Percentiles rank a stretch among this genome's conserved stretches.
phyloP scores from a whole-genome alignment of 1,140 invertebrate species.

The Idris sp. region DNA sequence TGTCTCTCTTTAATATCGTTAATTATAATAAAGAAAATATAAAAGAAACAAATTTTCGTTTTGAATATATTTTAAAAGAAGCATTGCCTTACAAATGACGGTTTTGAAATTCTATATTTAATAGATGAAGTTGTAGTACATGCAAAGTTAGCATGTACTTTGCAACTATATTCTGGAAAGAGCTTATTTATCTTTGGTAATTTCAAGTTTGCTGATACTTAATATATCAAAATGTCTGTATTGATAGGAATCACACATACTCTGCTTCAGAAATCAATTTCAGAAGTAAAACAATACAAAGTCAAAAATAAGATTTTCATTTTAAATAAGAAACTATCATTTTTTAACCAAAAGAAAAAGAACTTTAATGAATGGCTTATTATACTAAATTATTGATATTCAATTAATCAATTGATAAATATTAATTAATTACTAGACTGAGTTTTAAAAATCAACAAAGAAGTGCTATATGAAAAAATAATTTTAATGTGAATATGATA shows the following conservation, averaged over 20 bases:
- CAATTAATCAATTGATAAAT: background rate
- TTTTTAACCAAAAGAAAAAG: too few species aligned
- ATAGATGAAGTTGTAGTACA: background rate
- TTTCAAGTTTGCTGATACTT: background rate
- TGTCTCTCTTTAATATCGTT: too few species aligned
- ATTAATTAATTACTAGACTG: background rate
- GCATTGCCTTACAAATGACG: background rate
- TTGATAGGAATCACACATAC: too few species aligned
- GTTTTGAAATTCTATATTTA: background rate
- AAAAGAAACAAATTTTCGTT: background rate
- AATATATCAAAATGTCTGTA: too few species aligned
- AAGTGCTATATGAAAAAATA: background rate
- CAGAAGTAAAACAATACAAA: too few species aligned
- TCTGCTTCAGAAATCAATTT: too few species aligned
- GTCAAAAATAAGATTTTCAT: too few species aligned
- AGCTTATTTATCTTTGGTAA: slow-evolving; percentile 2
- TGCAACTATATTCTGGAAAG: background rate
- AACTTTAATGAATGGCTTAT: too few species aligned
- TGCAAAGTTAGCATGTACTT: background rate
- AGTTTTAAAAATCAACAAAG: background rate
- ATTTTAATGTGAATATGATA: too few species aligned
- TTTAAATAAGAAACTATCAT: too few species aligned
- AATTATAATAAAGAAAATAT: background rate
- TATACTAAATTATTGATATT: slow-evolving; percentile 4
- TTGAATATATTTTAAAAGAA: background rate